phyloP scores from a whole-genome alignment of 1,140 invertebrate species.

The Eufriesea mexicana region DNA sequence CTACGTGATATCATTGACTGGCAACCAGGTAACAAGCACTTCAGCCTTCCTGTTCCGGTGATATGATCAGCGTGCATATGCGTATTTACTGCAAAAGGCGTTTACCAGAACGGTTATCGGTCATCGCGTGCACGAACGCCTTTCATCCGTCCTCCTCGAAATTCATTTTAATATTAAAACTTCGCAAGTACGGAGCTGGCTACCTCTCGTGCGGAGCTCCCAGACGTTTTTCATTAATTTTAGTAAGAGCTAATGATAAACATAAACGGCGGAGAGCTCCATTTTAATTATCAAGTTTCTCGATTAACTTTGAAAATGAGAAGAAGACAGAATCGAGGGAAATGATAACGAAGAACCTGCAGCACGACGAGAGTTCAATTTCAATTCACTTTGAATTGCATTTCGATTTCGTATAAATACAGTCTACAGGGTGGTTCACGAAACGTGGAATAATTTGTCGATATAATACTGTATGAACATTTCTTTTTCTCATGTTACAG shows the following conservation, averaged over 20 bases:
- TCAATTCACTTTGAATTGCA: background rate
- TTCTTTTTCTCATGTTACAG: no score
- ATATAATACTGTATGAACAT: no score
- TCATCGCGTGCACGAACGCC: background rate
- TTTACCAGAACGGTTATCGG: background rate
- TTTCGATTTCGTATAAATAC: background rate
- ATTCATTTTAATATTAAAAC: constrained; percentile 2
- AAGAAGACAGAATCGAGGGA: background rate
- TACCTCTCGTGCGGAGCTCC: background rate
- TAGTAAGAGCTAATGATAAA: background rate
- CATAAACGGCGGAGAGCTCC: background rate
- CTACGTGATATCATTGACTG: constrained; percentile 92
- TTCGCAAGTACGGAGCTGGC: background rate
- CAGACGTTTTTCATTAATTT: constrained; percentile 17
- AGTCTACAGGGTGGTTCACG: background rate
- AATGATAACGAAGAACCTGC: background rate
- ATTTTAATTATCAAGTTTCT: constrained; percentile 11
- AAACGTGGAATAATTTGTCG: no score
- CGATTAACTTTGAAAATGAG: background rate
- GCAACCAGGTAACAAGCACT: constrained; percentile 89
- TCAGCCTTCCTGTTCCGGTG: constrained; percentile 96
- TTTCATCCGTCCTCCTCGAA: background rate
- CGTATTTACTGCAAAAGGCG: constrained; percentile 91
- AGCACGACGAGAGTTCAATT: background rate
- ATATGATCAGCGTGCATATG: constrained; percentile 99